Evolutionary conservation across 37 sponge, comb jelly and placozoan genomes (phyloP), one percentile per base, ranked within the genome.

Genomic region (Corticium candelabrum): DNA sequence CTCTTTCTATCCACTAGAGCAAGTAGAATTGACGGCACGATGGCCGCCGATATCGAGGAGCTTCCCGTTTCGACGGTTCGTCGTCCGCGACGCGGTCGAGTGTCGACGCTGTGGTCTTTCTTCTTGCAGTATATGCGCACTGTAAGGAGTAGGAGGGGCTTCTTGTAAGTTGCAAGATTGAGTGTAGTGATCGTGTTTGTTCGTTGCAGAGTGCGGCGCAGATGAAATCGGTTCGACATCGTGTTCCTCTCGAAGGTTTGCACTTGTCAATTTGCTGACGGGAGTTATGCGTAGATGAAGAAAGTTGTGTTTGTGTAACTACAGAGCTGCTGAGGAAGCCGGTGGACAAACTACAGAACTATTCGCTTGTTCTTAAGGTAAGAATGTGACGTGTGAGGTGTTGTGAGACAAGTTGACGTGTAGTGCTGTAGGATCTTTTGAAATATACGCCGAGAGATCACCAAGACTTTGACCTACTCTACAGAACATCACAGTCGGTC

Each of bases 311-410:
- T n/a, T n/a, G n/a, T n/a, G n/a, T n/a, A n/a, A 2, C 35, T 81
- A 15, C 76, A 92, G 93, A 92, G 67, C 56, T 92, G 75, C 79
- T 92, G 40, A 80, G 90, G 31, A 86, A 81, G 71, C 93, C 93
- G 3, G 75, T 89, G 21, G 90, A 92, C 34, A 86, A 88, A 78
- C 82, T 92, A 21, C 93, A 92, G 85, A 89, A 86, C 75, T 92
- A 92, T 50, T 89, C 90, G 15, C 74, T 89, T 39, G 88, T 91
- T 15, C 71, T 91, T 32, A 88, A 80, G 77, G 92, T 88, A 67
- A 83, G 91, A 11, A 21, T 27, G 11, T 27, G 21, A 27, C 62
- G 62, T 21, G 15, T 50, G 62, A 50, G n/a, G n/a, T n/a, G n/a
- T n/a, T n/a, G n/a, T n/a, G n/a, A n/a, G n/a, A n/a, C n/a, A n/a